These are phyloP conservation scores for Cyclargus thomasi DNA, from an alignment of 1,140 invertebrate species.

Conservation along the genomic window DNA sequence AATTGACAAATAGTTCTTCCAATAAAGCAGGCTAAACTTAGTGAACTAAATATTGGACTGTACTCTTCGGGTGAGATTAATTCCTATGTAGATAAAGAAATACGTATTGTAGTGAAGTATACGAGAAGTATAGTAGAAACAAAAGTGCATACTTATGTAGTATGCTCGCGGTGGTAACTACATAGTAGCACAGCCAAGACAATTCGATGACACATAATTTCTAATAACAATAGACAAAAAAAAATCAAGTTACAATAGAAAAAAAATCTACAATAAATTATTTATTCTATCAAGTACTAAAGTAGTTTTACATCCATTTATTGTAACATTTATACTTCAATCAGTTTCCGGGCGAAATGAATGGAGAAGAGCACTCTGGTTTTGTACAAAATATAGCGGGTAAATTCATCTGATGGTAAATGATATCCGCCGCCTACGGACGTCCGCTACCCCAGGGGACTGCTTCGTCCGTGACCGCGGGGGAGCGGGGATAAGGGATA, in stretches of 20 bases:
- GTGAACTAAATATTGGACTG: neutral
- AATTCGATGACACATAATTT: too few relatives aligned
- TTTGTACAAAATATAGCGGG: constrained; percentile 10
- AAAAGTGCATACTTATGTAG: too few relatives aligned
- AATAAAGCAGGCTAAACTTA: neutral
- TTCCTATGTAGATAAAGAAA: neutral
- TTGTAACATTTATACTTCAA: neutral
- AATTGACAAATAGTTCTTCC: neutral
- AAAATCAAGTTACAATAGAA: too few relatives aligned
- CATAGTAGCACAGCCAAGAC: too few relatives aligned
- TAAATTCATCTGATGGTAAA: constrained; percentile 2
- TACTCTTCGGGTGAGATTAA: neutral
- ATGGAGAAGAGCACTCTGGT: neutral
- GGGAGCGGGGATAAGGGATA: neutral
- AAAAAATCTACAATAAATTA: too few relatives aligned
- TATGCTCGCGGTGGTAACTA: too few relatives aligned
- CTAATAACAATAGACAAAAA: too few relatives aligned
- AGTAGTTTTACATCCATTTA: neutral
- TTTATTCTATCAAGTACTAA: neutral
- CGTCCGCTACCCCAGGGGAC: neutral
- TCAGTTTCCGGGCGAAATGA: neutral
- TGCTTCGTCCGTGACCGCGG: neutral
- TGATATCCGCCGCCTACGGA: constrained; percentile 7
- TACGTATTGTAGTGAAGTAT: too few relatives aligned
- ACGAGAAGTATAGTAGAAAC: too few relatives aligned